These are phyloP conservation scores for Ammospiza caudacuta DNA, from an alignment of 2,113 vertebrate genomes.

Conservation along the genomic window DNA sequence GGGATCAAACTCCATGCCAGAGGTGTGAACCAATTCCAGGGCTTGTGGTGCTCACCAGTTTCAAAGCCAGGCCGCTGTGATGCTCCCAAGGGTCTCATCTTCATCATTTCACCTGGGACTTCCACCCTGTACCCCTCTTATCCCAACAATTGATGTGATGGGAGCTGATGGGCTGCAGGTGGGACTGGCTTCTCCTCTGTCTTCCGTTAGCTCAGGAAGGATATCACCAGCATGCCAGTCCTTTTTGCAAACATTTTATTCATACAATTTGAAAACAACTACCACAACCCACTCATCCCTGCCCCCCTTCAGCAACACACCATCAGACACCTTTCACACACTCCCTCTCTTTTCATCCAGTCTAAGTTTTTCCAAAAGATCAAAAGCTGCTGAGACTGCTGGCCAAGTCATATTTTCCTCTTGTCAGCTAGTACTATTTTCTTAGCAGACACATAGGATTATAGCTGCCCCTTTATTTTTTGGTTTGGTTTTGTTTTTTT, in stretches of 20 bases:
- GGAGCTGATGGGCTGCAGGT: neutral
- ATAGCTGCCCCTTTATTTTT: neutral
- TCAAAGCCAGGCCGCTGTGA: neutral
- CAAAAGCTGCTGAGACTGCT: neutral
- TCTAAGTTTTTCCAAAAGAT: slow-evolving; percentile 11
- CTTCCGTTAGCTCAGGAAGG: neutral
- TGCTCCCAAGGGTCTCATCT: neutral
- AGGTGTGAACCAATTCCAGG: neutral
- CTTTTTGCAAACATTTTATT: neutral
- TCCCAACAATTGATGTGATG: accelerated
- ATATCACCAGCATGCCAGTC: accelerated
- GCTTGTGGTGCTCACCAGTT: neutral
- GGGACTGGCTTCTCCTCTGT: neutral
- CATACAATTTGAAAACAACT: neutral
- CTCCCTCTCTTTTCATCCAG: neutral
- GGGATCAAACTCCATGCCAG: neutral
- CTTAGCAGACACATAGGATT: neutral
- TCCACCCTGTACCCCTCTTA: neutral
- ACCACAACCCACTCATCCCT: neutral
- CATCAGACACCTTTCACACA: neutral
- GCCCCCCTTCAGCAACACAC: neutral
- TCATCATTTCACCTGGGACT: neutral
- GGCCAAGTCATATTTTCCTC: slow-evolving; percentile 6
- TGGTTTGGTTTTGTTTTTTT: neutral
- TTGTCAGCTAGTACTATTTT: neutral